A percentile compares a stretch with the other conserved stretches of the same genome.
Conservation (phyloP, 1,140 invertebrate genomes). For the Heliothis subflexa region DNA sequence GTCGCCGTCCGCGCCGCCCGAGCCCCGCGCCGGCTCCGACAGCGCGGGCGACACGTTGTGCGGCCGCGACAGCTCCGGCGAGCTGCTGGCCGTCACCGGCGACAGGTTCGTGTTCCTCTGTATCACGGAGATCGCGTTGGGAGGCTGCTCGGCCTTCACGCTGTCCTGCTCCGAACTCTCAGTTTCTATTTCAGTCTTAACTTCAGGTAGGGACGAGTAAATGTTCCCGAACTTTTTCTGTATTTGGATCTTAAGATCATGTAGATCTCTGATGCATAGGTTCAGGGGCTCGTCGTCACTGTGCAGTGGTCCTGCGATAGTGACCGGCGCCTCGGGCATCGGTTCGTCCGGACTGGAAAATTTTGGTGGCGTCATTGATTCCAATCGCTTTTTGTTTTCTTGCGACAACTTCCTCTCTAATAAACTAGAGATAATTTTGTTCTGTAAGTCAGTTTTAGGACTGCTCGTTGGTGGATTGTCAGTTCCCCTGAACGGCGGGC, state of each 20-base stretch:
- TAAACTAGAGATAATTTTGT: slow-evolving; percentile 89
- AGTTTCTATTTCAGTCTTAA: slow-evolving; percentile 84
- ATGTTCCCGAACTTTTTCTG: slow-evolving; percentile 88
- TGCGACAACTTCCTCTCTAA: slow-evolving; percentile 90
- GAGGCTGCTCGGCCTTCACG: slow-evolving; percentile 87
- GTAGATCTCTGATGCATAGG: slow-evolving; percentile 92
- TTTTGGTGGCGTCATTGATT: slow-evolving; percentile 66
- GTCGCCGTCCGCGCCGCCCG: slow-evolving; percentile 62
- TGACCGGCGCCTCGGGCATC: slow-evolving; percentile 72
- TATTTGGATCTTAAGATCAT: slow-evolving; percentile 89
- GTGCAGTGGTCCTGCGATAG: slow-evolving; percentile 72
- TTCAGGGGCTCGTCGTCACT: slow-evolving; percentile 92
- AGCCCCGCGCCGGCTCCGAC: slow-evolving; percentile 87
- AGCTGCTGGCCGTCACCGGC: slow-evolving; percentile 65
- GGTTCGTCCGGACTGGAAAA: slow-evolving; percentile 73
- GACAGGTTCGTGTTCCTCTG: slow-evolving; percentile 75
- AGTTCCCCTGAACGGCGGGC: slow-evolving; percentile 56
- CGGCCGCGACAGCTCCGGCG: slow-evolving; percentile 72
- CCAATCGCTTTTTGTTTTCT: slow-evolving; percentile 85
- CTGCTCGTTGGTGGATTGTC: slow-evolving; percentile 57
- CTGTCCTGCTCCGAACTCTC: slow-evolving; percentile 86
- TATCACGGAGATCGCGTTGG: slow-evolving; percentile 83
- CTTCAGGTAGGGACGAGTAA: slow-evolving; percentile 83
- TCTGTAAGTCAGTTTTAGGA: slow-evolving; percentile 88
- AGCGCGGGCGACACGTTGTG: slow-evolving; percentile 76